phyloP scores from a whole-genome alignment of 1,140 invertebrate genomes.

The Notospermus geniculatus region DNA sequence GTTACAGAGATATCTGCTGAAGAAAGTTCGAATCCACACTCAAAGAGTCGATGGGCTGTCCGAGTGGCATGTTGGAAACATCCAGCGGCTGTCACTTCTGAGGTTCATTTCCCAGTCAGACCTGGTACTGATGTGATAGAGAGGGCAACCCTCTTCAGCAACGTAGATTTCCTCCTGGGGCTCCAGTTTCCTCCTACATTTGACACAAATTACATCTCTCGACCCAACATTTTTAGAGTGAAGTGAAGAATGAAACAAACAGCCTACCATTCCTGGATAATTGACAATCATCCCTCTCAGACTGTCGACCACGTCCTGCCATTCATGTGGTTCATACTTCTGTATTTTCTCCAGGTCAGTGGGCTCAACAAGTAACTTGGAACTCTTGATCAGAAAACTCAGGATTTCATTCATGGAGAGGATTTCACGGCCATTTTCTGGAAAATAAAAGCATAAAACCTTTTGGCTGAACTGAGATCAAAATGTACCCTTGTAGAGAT shows the following conservation, averaged over 20 bases:
- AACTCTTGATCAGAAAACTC: conserved; percentile 75
- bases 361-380: conserved; percentile 68
- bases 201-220: conserved; percentile 6
- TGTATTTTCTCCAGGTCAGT: conserved; percentile 68
- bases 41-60: neutral
- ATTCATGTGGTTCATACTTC: conserved; percentile 76
- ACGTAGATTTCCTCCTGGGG: too few species aligned
- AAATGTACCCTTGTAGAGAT: too few species aligned
- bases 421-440: conserved; percentile 91
- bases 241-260: neutral
- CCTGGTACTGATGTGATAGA: too few species aligned
- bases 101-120: too few species aligned
- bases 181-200: too few species aligned
- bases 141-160: too few species aligned
- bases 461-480: too few species aligned
- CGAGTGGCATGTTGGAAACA: too few species aligned
- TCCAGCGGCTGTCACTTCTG: neutral
- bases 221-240: neutral
- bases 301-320: conserved; percentile 89
- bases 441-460: conserved; percentile 26
- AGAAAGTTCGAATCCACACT: too few species aligned
- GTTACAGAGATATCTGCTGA: too few species aligned
- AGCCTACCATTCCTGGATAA: conserved; percentile 71
- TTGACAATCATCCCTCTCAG: conserved; percentile 86
- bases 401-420: conserved; percentile 92